These are phyloP conservation scores for Sebastes glaucus DNA, from an alignment of 2,797 vertebrate species.

Conservation along the genomic window DNA sequence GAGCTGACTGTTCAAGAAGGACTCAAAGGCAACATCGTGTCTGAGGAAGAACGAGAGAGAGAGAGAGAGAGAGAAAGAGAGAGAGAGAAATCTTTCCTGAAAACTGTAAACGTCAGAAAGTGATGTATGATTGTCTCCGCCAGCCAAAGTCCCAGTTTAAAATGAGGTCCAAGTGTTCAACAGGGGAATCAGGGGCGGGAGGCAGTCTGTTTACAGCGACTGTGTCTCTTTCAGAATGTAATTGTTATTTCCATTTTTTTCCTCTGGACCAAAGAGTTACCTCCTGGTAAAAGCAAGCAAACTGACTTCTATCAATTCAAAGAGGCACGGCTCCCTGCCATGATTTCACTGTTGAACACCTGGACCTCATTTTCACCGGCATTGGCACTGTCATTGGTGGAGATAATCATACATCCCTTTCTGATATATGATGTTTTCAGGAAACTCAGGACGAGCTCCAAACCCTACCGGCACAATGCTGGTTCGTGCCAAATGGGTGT, in stretches of 20 bases:
- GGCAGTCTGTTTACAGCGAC: slow-evolving; percentile 3
- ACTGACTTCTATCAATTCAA: neutral
- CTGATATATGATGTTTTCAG: slow-evolving; percentile 24
- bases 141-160: slow-evolving; percentile 22
- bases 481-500: slow-evolving; percentile 11
- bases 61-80: neutral
- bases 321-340: slow-evolving; percentile 9
- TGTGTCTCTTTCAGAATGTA: slow-evolving; percentile 5
- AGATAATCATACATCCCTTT: slow-evolving; percentile 34
- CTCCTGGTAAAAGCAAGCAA: slow-evolving; percentile 1
- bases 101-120: slow-evolving; percentile 2
- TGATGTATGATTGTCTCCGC: slow-evolving; percentile 17
- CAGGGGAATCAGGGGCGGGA: neutral
- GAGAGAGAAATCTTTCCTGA: neutral
- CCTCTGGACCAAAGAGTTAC: slow-evolving; percentile 11
- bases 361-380: slow-evolving; percentile 33
- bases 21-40: slow-evolving; percentile 37
- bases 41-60: slow-evolving; percentile 7
- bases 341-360: slow-evolving; percentile 36
- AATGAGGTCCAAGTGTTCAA: slow-evolving; percentile 31
- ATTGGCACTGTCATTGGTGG: neutral
- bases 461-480: neutral
- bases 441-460: neutral
- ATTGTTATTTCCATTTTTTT: slow-evolving; percentile 11
- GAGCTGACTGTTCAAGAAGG: slow-evolving; percentile 16